Evolutionary conservation across 2,888 invertebrate genomes (phyloP).

Genomic region (Petrophora chlorosata): DNA sequence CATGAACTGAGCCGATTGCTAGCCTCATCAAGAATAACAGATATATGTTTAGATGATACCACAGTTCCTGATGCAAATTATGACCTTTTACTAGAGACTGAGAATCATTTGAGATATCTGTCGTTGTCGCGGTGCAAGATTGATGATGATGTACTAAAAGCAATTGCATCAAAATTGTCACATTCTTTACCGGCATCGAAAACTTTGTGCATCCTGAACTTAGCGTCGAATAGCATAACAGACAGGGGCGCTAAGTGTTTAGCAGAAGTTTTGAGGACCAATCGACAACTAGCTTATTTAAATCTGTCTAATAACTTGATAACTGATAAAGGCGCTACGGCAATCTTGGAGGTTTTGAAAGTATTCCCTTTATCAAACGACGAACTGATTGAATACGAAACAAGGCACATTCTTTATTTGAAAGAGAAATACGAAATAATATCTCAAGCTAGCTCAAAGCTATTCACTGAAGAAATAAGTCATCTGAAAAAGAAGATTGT

Average conservation of each 20-base stretch:
- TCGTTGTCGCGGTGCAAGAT: slow-evolving; percentile 60
- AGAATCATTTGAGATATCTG: slow-evolving; percentile 43
- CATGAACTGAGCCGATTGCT: slow-evolving; percentile 56
- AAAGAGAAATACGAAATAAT: slow-evolving; percentile 44
- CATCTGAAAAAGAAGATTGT: too few relatives aligned
- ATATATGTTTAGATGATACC: slow-evolving; percentile 55
- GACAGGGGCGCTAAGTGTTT: slow-evolving; percentile 53
- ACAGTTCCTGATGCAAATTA: slow-evolving; percentile 51
- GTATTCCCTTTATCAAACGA: slow-evolving; percentile 50
- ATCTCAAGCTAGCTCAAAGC: too few relatives aligned
- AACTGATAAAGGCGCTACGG: slow-evolving; percentile 50
- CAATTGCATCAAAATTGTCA: slow-evolving; percentile 44
- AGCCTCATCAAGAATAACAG: slow-evolving; percentile 50
- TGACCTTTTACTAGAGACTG: slow-evolving; percentile 45
- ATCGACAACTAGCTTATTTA: slow-evolving; percentile 55
- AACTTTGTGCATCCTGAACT: slow-evolving; percentile 50
- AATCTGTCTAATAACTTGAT: slow-evolving; percentile 60
- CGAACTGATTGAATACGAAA: slow-evolving; percentile 45
- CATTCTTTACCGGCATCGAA: slow-evolving; percentile 49
- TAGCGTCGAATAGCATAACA: slow-evolving; percentile 61
- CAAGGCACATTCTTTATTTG: slow-evolving; percentile 44
- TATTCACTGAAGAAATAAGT: too few relatives aligned
- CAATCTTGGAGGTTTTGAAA: slow-evolving; percentile 44
- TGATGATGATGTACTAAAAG: slow-evolving; percentile 47
- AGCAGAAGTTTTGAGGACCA: slow-evolving; percentile 50